These are phyloP conservation scores for Sander vitreus DNA, from an alignment of 2,113 vertebrate genomes.

Conservation along the genomic window DNA sequence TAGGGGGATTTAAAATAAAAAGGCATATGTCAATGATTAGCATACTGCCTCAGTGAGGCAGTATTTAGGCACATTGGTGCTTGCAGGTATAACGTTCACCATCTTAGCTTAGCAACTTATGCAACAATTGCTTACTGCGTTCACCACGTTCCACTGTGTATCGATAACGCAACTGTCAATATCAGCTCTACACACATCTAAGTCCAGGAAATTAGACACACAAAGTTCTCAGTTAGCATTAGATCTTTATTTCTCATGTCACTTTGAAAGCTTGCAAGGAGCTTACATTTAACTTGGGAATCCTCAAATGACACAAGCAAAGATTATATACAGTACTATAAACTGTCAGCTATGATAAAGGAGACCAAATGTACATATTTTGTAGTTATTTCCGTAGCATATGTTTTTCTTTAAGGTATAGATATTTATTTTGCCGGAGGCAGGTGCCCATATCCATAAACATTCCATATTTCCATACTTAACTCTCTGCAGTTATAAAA, in stretches of 20 bases:
- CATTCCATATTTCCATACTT: conserved; percentile 82
- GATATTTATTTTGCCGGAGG: conserved; percentile 72
- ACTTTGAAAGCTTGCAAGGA: conserved; percentile 86
- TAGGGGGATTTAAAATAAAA: too few relatives aligned
- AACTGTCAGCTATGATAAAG: conserved; percentile 86
- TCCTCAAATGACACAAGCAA: conserved; percentile 85
- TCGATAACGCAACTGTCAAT: background rate
- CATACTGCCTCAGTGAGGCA: too few relatives aligned
- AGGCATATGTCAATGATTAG: too few relatives aligned
- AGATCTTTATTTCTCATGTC: conserved; percentile 87
- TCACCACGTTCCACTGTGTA: too few relatives aligned
- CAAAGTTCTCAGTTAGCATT: conserved; percentile 67
- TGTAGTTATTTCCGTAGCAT: conserved; percentile 78
- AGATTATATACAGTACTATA: conserved; percentile 86
- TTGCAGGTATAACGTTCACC: too few relatives aligned
- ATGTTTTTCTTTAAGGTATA: conserved; percentile 81
- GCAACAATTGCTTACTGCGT: too few relatives aligned
- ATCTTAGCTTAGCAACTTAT: too few relatives aligned
- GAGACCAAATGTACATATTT: conserved; percentile 84
- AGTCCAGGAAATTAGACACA: background rate
- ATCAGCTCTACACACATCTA: background rate
- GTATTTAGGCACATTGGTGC: too few relatives aligned
- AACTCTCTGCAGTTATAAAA: conserved; percentile 81
- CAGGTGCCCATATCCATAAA: conserved; percentile 78
- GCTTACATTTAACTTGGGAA: conserved; percentile 82